Conservation (phyloP, 2,797 vertebrate genomes). For the Arctocebus calabarensis region DNA sequence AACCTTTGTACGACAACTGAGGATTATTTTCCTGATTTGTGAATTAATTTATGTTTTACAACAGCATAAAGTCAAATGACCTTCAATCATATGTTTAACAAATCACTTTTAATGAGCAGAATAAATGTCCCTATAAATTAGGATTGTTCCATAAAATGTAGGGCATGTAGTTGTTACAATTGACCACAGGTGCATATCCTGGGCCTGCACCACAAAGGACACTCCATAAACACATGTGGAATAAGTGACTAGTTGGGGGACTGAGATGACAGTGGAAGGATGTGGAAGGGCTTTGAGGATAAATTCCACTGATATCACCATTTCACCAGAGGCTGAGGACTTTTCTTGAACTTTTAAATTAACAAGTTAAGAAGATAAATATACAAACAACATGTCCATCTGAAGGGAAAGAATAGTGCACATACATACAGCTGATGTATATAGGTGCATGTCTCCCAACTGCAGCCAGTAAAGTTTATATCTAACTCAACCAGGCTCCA, state of each 20-base stretch:
- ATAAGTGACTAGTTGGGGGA: background rate
- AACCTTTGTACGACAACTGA: background rate
- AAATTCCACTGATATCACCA: background rate
- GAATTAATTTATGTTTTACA: background rate
- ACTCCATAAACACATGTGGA: background rate
- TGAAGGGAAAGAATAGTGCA: background rate
- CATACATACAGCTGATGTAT: background rate
- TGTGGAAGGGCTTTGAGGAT: background rate
- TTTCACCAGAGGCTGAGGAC: background rate
- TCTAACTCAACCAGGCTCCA: background rate
- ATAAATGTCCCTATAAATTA: background rate
- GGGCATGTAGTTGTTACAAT: background rate
- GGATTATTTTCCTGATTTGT: constrained; percentile 1
- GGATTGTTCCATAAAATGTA: constrained; percentile 1
- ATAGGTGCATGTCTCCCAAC: background rate
- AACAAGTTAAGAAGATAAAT: constrained; percentile 2
- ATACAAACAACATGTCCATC: background rate
- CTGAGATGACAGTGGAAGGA: background rate
- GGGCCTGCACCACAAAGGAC: background rate
- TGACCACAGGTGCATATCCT: background rate
- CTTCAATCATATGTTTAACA: background rate
- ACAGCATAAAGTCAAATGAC: constrained; percentile 20
- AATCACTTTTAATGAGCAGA: constrained; percentile 42
- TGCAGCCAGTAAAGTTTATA: background rate
- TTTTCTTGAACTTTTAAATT: constrained; percentile 23